These are phyloP conservation scores for Exocentrus adspersus DNA, from an alignment of 2,888 invertebrate species.

Conservation along the genomic window DNA sequence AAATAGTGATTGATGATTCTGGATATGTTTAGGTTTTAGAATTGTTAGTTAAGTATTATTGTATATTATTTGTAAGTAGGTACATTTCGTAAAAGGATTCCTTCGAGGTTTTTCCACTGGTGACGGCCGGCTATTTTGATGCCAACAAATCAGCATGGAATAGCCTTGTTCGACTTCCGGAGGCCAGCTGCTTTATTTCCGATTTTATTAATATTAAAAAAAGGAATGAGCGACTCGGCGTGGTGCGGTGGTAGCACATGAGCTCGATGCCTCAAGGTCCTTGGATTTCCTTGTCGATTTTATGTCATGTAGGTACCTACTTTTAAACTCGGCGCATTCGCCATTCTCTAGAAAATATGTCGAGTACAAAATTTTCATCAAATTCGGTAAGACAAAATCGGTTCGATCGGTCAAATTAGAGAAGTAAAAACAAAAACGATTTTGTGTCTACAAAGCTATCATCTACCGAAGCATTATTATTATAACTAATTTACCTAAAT, in stretches of 20 bases:
- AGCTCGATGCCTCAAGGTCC: constrained; percentile 36
- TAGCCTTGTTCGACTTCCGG: constrained; percentile 58
- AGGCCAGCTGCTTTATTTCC: constrained; percentile 58
- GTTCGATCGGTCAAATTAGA: no score
- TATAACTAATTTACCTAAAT: no score
- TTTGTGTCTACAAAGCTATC: no score
- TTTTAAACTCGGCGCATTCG: constrained; percentile 17
- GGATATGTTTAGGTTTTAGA: no score
- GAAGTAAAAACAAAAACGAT: no score
- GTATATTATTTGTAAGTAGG: no score
- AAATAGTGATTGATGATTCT: no score
- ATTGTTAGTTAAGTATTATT: no score
- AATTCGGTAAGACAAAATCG: not conserved
- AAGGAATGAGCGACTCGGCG: no score
- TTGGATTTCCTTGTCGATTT: constrained; percentile 35
- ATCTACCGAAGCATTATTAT: no score
- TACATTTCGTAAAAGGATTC: constrained; percentile 3
- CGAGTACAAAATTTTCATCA: not conserved
- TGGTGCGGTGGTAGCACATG: constrained; percentile 23
- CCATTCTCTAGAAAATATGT: no score
- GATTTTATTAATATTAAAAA: constrained; percentile 55
- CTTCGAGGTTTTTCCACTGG: constrained; percentile 13
- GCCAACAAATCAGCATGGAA: constrained; percentile 38
- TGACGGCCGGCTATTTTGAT: constrained; percentile 28
- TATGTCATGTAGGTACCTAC: constrained; percentile 18